Evolutionary conservation across 2,797 vertebrate genomes (phyloP), one percentile per base, ranked within the genome.

Genomic region (Lithobates pipiens): DNA sequence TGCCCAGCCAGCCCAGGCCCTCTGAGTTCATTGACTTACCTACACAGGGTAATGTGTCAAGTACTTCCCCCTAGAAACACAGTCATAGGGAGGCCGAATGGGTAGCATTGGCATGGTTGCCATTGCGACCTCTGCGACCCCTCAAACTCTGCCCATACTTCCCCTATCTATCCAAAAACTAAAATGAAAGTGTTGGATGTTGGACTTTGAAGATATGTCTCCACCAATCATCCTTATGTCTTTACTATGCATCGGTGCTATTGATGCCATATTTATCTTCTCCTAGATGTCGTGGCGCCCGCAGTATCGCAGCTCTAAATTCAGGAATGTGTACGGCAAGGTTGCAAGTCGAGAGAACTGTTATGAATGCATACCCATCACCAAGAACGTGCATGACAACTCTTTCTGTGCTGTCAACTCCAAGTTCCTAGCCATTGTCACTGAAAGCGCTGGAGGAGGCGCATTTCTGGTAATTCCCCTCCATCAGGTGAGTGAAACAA

Each of bases 291-390:
- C 98, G 97, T 99, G 98, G 98, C 96, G 98, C 86, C 98, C 98
- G 65, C 98, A 97, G 80, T 99, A 99, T 95, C 98, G 98, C 95
- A 98, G 96, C 95, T 99, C 98, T 95, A 99, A 99, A 94, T 99
- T 99, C 95, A 96, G 98, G 93, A 99, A 99, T 0, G 98, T 99
- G 70, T 99, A 99, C 0, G 98, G 98, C 80, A 99, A 99, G 92
- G 97, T 96, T 83, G 97, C 94, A 81, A 98, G 96, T 93, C 91
- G 98, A 93, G 98, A 99, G 93, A 95, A 96, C 90, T 99, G 97
- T 96, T 99, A 96, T 27, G 98, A 99, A 0, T 97, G 98, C 0
- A 91, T 99, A 77, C 96, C 98, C 86, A 98, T 99, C 94, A 99
- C 98, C 93, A 99, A 98, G 94, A 99, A 99, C 0, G 98, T 99